Evolutionary conservation across 1,140 invertebrate species (phyloP).

Genomic region (Calliopsis andreniformis): DNA sequence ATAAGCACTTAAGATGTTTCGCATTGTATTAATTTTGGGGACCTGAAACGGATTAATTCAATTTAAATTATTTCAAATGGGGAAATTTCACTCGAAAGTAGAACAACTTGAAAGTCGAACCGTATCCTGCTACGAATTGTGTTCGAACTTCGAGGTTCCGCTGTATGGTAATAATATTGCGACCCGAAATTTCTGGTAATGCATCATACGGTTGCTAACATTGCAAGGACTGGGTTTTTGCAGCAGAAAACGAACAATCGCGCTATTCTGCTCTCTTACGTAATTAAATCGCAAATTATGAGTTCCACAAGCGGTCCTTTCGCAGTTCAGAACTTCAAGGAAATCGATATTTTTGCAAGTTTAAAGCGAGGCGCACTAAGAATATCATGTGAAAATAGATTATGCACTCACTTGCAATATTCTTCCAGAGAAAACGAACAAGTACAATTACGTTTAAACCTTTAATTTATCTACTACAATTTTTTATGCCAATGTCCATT

Average conservation of each 20-base stretch:
- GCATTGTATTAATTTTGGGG: too few species aligned
- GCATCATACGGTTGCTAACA: neutral
- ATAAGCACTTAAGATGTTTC: too few species aligned
- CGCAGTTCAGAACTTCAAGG: neutral
- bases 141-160: neutral
- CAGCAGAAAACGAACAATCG: conserved; percentile 2
- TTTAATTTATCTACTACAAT: neutral
- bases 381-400: conserved; percentile 27
- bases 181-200: neutral
- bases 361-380: conserved; percentile 9
- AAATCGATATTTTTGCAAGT: conserved; percentile 49
- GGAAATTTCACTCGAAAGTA: too few species aligned
- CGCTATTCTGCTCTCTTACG: neutral
- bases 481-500: neutral
- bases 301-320: neutral
- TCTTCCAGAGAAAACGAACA: conserved; percentile 20
- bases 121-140: too few species aligned
- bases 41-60: too few species aligned
- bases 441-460: conserved; percentile 26
- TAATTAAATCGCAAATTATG: conserved; percentile 47
- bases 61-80: too few species aligned
- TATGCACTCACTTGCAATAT: conserved; percentile 39
- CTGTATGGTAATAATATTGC: neutral
- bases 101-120: too few species aligned
- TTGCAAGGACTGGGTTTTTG: neutral